Base-by-base conservation (phyloP, 1,140 invertebrate species). In the Drosophila sp. region DNA sequence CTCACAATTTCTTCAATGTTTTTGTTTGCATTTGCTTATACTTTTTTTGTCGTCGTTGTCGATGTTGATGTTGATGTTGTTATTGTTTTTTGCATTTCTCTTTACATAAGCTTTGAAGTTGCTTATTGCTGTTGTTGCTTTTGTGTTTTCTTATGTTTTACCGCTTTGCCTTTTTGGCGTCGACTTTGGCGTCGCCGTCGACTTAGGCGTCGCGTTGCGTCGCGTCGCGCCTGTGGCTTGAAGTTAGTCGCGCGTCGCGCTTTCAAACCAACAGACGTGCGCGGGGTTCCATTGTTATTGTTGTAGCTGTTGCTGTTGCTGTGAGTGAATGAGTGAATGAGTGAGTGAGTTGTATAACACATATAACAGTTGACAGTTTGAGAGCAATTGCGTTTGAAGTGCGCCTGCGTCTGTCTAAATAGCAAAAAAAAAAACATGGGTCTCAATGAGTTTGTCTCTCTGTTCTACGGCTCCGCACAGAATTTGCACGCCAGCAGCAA, bases 391-490 rank as follows among this genome's bases (percentile, higher is more conserved):
- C 32, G 25, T 14, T 2, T 14, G 27, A 11, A 64, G 34, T 54
- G 78, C 83, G 83, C 83, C 74, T 78, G 74, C 78, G 61, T 56
- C 18, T 9, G 27, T 38, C 29, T 36, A 21, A 45, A 45, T 46
- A 8, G 36, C 45, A 18, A 14, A 14, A 21, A 1, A 21, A 2
- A 21, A 1, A n/a, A 34, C 14, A 40, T 91, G 90, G 90, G 90
- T 14, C 76, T 91, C 64, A 91, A 91, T 57, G 90, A 91, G 80
- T 90, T 87, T 41, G 90, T 91, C 58, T 89, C 90, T 58, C 79
- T 91, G 56, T 80, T 91, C 72, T 91, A 91, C 51, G 87, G 90
- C 67, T 91, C 90, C 41, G 84, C 90, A 72, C 90, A 91, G 79
- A 91, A 83, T 78, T 76, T 90, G 38, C 79, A 90, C 36, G 76